A percentile compares a stretch with the other conserved stretches of the same genome.
phyloP scores from a whole-genome alignment of 2,888 invertebrate genomes.

The Drosophila macrothrix region DNA sequence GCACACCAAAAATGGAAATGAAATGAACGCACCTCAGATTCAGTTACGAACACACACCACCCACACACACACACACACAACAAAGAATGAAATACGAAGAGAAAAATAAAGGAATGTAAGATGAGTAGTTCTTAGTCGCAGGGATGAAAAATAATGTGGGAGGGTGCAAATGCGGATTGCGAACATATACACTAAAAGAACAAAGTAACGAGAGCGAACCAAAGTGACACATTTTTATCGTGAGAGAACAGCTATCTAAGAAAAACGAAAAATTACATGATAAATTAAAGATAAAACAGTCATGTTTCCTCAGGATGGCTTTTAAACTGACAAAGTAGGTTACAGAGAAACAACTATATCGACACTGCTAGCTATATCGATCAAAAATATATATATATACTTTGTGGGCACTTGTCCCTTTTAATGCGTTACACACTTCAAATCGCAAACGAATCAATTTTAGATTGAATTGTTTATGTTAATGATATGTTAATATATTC shows the following conservation, averaged over 20 bases:
- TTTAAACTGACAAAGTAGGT: not conserved
- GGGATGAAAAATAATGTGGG: not conserved
- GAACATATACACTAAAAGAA: not conserved
- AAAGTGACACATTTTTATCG: not conserved
- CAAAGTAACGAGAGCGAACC: not conserved
- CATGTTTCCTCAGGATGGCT: not conserved
- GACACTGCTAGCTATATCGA: not conserved
- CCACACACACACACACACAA: constrained; percentile 3
- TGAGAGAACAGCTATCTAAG: not conserved
- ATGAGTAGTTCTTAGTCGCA: constrained; percentile 10
- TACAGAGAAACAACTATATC: not conserved
- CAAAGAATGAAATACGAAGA: constrained; percentile 4
- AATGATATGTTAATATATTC: not conserved
- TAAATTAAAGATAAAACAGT: not conserved
- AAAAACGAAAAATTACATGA: not conserved
- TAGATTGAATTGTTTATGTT: not conserved
- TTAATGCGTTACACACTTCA: not conserved
- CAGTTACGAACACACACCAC: constrained; percentile 26
- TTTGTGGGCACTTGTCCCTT: not conserved
- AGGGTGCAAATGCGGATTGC: not conserved
- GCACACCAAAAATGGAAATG: constrained; percentile 39
- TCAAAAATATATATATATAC: not conserved
- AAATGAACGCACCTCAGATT: constrained; percentile 29
- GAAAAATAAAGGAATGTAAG: constrained; percentile 10
- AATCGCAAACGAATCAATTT: not conserved